phyloP scores from a whole-genome alignment of 1,140 invertebrate species.

The Lasioglossum baleicum region DNA sequence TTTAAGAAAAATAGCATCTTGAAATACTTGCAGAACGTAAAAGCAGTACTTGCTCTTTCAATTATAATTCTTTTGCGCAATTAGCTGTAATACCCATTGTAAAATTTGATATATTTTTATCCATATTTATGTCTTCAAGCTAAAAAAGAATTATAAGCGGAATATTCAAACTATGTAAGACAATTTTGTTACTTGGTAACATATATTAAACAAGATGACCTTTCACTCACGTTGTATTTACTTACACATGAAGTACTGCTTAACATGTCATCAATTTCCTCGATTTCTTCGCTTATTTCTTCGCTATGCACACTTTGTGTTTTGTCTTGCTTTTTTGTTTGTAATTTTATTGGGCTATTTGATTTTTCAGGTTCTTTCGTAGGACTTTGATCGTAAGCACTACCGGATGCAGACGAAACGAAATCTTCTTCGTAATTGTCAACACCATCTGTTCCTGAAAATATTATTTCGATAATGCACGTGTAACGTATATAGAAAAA shows the following conservation, averaged over 20 bases:
- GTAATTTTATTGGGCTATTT: slow-evolving; percentile 60
- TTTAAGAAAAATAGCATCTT: slow-evolving; percentile 44
- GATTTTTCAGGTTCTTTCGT: slow-evolving; percentile 68
- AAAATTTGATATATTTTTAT: slow-evolving; percentile 75
- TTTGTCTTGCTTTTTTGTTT: slow-evolving; percentile 65
- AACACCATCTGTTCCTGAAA: slow-evolving; percentile 70
- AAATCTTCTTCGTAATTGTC: slow-evolving; percentile 79
- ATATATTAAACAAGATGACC: slow-evolving; percentile 8
- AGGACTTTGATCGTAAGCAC: slow-evolving; percentile 76
- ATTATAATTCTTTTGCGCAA: slow-evolving; percentile 72
- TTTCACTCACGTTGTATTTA: slow-evolving; percentile 46
- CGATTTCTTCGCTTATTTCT: slow-evolving; percentile 76
- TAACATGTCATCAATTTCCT: slow-evolving; percentile 74
- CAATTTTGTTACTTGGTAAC: slow-evolving; percentile 22
- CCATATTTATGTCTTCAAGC: slow-evolving; percentile 72
- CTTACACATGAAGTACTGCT: slow-evolving; percentile 77
- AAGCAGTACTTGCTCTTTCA: slow-evolving; percentile 40
- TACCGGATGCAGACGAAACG: slow-evolving; percentile 75
- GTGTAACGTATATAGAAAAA: background rate
- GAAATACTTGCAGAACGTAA: slow-evolving; percentile 38
- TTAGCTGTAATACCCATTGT: slow-evolving; percentile 68
- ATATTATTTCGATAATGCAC: slow-evolving; percentile 20
- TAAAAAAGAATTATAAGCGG: slow-evolving; percentile 65
- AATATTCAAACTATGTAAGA: slow-evolving; percentile 37
- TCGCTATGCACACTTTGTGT: slow-evolving; percentile 69